Base-by-base conservation (phyloP, 2,797 vertebrate species). In the Etheostoma perlongum region DNA sequence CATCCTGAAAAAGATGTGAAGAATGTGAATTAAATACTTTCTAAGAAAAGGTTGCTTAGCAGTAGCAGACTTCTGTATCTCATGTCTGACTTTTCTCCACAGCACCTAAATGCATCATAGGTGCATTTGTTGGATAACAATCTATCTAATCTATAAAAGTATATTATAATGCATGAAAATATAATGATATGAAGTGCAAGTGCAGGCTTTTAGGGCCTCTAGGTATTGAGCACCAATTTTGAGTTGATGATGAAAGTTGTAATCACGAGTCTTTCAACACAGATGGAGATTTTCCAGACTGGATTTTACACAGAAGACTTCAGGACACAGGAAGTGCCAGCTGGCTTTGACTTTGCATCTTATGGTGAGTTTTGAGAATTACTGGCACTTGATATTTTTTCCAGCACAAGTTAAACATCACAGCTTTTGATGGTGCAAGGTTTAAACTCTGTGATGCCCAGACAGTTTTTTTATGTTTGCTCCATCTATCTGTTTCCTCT, bases 291-390 rank as follows among this genome's bases (percentile, higher is more conserved):
- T 76, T 95, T 93, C 64, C 95, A 94, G 79, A 85, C 91, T 81
- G 94, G 93, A 66, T 95, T 87, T 91, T 95, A 93, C 87, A 88
- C 86, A 2, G 95, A 96, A 40, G 94, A 96, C 84, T 95, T 95
- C 91, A 94, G 92, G 82, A 94, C 94, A 8, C 95, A 96, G 82
- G 95, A 96, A 83, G 95, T 96, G 51, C 95, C 95, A 4, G 94
- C 86, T 14, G 94, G 94, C 47, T 94, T 96, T 47, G 95, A 96
- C 88, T 95, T 95, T 81, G 86, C 90, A 33, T 93, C 94, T 58
- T 95, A 95, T 86, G 95, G 95, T 96, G 92, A 95, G 85, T 84
- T 76, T 1, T 58, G 33, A 14, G 52, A 73, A 40, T 80, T n/a
- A n/a, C 55, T 67, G 36, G 15, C 23, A 62, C 30, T 59, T 5